These are phyloP conservation scores for Microvelia longipes DNA, from an alignment of 1,140 invertebrate species.

Conservation along the genomic window DNA sequence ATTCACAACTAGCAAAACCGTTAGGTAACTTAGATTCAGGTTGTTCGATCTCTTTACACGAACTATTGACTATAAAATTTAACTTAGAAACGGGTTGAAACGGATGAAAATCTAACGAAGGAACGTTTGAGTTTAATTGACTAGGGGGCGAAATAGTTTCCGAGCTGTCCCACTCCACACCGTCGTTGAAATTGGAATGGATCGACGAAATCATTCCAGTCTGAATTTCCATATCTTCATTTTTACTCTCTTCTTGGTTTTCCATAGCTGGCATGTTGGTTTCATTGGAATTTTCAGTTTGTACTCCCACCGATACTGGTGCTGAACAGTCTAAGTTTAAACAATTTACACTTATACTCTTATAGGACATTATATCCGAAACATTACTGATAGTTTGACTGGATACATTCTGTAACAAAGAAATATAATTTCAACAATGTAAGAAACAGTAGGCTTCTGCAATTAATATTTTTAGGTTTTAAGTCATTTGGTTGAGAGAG, in stretches of 20 bases:
- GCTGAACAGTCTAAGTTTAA: neutral
- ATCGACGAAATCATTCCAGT: neutral
- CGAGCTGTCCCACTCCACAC: neutral
- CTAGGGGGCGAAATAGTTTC: neutral
- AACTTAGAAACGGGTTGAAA: neutral
- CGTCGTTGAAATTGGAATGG: neutral
- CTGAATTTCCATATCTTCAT: neutral
- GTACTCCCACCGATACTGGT: neutral
- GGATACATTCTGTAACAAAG: neutral
- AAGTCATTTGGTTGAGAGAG: too few relatives aligned
- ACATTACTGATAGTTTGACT: neutral
- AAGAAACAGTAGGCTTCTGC: too few relatives aligned
- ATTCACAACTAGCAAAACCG: neutral
- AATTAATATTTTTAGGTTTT: too few relatives aligned
- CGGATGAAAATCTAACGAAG: neutral
- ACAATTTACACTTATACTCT: neutral
- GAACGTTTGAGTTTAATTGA: neutral
- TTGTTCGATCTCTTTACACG: neutral
- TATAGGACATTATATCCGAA: neutral
- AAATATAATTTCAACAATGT: too few relatives aligned
- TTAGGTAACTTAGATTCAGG: neutral
- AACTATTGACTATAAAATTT: neutral
- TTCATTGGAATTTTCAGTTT: too few relatives aligned
- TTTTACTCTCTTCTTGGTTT: too few relatives aligned
- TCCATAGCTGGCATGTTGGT: too few relatives aligned